These are phyloP conservation scores for Elymnias hypermnestra DNA, from an alignment of 1,140 invertebrate genomes.

Conservation along the genomic window DNA sequence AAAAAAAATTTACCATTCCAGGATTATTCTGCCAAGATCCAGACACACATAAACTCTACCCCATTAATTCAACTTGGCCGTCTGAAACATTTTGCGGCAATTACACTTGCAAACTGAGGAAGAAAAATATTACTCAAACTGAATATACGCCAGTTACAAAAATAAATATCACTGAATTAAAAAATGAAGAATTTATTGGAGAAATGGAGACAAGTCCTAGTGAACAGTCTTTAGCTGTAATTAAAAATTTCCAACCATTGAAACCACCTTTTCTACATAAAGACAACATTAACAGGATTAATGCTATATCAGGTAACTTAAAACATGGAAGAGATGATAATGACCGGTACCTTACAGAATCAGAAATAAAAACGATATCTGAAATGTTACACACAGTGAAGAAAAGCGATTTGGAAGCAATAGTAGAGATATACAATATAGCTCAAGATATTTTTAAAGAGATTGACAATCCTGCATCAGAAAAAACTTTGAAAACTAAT, in stretches of 20 bases:
- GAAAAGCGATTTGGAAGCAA: slow-evolving; percentile 62
- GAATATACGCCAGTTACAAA: slow-evolving; percentile 34
- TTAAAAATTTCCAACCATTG: slow-evolving; percentile 9
- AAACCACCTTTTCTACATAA: slow-evolving; percentile 23
- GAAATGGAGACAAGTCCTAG: slow-evolving; percentile 34
- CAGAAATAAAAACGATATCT: slow-evolving; percentile 52
- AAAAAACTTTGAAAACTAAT: slow-evolving; percentile 25
- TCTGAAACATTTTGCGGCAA: slow-evolving; percentile 64
- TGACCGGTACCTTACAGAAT: slow-evolving; percentile 53
- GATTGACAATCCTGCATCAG: slow-evolving; percentile 33
- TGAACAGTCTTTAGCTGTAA: slow-evolving; percentile 11
- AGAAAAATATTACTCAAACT: slow-evolving; percentile 36
- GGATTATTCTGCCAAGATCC: slow-evolving; percentile 64
- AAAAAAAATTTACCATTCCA: slow-evolving; percentile 32
- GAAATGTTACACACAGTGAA: slow-evolving; percentile 53
- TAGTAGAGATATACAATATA: slow-evolving; percentile 63
- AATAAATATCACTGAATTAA: slow-evolving; percentile 33
- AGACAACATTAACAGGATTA: slow-evolving; percentile 11
- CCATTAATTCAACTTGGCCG: slow-evolving; percentile 60
- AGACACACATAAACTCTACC: slow-evolving; percentile 52
- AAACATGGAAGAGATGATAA: slow-evolving; percentile 12
- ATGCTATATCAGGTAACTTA: slow-evolving; percentile 16
- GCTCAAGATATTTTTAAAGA: slow-evolving; percentile 63
- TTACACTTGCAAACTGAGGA: slow-evolving; percentile 60
- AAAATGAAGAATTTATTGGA: slow-evolving; percentile 7